A percentile compares a stretch with the other conserved stretches of the same genome.
phyloP scores from a whole-genome alignment of 2,113 vertebrate genomes.

The Corvus moneduloides region DNA sequence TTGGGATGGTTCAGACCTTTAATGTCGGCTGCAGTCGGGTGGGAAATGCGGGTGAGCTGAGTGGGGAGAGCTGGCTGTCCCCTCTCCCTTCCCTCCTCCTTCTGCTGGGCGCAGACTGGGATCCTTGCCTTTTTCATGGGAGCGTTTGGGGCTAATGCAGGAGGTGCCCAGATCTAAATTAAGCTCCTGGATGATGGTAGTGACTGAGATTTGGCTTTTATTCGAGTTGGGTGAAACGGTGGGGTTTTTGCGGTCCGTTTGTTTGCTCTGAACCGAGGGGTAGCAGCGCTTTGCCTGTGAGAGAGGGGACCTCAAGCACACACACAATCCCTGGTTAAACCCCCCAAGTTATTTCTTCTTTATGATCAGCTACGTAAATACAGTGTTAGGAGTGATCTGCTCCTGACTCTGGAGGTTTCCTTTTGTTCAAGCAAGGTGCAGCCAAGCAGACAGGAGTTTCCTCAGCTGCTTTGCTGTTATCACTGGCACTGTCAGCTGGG shows the following conservation, averaged over 20 bases:
- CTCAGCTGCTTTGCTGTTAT: constrained; percentile 19
- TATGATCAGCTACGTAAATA: constrained; percentile 44
- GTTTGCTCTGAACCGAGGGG: neutral
- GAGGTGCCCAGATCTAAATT: neutral
- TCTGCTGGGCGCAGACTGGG: neutral
- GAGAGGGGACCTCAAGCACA: neutral
- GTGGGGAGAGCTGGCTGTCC: neutral
- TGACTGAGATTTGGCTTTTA: neutral
- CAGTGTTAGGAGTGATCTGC: constrained; percentile 35
- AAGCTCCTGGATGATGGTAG: neutral
- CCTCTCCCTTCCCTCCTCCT: neutral
- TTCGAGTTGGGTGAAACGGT: neutral
- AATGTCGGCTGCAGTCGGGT: neutral
- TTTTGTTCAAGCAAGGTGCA: constrained; percentile 67
- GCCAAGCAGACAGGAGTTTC: constrained; percentile 24
- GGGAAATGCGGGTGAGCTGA: neutral
- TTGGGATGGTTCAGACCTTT: constrained; percentile 11
- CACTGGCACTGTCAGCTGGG: constrained; percentile 1
- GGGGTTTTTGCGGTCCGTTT: neutral
- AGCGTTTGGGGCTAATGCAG: neutral
- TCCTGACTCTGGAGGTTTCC: constrained; percentile 44
- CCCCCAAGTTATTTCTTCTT: constrained; percentile 42
- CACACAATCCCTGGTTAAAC: neutral
- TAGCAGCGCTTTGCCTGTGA: neutral
- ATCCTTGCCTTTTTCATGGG: neutral